Evolutionary conservation across 2,888 invertebrate species (phyloP).

Genomic region (Tachina lurida): DNA sequence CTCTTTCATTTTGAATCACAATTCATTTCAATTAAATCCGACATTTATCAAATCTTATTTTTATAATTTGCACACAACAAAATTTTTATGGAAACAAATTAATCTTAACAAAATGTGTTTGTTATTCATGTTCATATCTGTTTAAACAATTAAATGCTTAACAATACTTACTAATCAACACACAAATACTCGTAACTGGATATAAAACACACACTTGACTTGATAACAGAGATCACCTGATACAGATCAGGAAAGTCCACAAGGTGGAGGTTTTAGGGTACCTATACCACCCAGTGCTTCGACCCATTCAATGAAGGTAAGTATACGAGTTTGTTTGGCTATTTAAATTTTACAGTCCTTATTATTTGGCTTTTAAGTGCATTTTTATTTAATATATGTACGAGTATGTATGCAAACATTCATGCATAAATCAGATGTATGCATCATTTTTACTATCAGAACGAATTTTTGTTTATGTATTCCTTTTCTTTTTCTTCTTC

Average conservation of each 20-base stretch:
- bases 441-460: background rate
- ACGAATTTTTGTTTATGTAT: constrained; percentile 63
- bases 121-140: constrained; percentile 32
- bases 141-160: constrained; percentile 39
- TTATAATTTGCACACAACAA: constrained; percentile 5
- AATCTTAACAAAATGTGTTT: constrained; percentile 28
- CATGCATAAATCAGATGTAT: background rate
- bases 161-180: constrained; percentile 23
- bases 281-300: constrained; percentile 87
- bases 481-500: constrained; percentile 51
- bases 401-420: background rate
- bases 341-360: background rate
- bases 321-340: constrained; percentile 62
- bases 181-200: constrained; percentile 38
- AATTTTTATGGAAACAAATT: constrained; percentile 34
- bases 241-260: constrained; percentile 84
- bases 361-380: background rate
- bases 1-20: background rate
- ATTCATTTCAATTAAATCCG: constrained; percentile 8
- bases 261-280: constrained; percentile 84
- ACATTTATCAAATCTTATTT: constrained; percentile 3
- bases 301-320: constrained; percentile 89
- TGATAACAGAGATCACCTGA: constrained; percentile 82
- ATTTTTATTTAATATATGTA: background rate
- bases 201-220: constrained; percentile 65